Evolutionary conservation across 2,113 vertebrate genomes (phyloP).

Genomic region (Stercorarius parasiticus): DNA sequence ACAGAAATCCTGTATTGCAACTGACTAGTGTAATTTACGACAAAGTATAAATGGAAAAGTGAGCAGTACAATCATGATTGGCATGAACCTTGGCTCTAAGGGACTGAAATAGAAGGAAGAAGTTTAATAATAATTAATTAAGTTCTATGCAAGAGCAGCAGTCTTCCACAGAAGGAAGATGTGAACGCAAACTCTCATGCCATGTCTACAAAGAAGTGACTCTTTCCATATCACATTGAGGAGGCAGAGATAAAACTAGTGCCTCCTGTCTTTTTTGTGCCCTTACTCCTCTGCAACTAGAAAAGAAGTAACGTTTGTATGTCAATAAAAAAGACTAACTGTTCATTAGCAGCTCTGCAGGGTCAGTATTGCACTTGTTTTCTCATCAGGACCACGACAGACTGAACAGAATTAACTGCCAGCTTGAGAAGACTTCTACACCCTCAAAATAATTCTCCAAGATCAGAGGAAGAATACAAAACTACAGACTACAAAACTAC

Average conservation of each 20-base stretch:
- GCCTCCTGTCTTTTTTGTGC: background rate
- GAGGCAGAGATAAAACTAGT: background rate
- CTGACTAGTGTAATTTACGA: background rate
- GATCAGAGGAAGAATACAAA: background rate
- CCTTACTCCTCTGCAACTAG: background rate
- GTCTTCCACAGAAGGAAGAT: background rate
- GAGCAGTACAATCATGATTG: background rate
- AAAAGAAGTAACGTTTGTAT: background rate
- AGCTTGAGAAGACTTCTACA: background rate
- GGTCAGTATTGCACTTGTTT: background rate
- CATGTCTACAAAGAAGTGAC: background rate
- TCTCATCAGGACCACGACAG: background rate
- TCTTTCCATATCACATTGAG: background rate
- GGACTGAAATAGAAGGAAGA: background rate
- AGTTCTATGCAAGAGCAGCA: background rate
- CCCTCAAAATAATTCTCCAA: background rate
- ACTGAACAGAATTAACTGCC: background rate
- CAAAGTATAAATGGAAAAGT: background rate
- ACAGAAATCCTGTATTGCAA: background rate
- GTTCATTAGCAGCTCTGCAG: background rate
- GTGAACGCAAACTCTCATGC: background rate
- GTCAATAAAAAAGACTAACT: background rate
- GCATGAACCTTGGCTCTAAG: background rate
- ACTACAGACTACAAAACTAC: background rate
- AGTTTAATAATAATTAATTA: background rate